Evolutionary conservation across 2,888 invertebrate genomes (phyloP).

Genomic region (Anagyrus pseudococci): DNA sequence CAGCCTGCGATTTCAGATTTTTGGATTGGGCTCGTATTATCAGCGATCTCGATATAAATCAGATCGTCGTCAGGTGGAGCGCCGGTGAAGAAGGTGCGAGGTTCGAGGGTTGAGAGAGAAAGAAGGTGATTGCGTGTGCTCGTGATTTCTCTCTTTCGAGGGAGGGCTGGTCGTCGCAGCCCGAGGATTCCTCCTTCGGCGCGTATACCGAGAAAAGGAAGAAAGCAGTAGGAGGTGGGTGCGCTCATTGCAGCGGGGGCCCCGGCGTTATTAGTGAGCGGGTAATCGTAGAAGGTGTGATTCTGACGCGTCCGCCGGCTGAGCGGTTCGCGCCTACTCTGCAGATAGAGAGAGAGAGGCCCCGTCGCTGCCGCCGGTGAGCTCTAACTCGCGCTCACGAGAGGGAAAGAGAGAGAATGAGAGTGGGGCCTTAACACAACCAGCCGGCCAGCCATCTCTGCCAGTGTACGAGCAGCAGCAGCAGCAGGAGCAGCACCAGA

Average conservation of each 20-base stretch:
- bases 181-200: constrained; percentile 40
- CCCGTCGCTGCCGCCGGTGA: neutral
- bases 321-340: constrained; percentile 44
- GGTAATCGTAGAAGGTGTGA: constrained; percentile 58
- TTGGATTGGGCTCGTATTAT: constrained; percentile 20
- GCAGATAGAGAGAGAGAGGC: constrained; percentile 1
- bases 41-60: constrained; percentile 35
- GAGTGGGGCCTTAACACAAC: no score
- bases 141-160: constrained; percentile 25
- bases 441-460: neutral
- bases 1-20: constrained; percentile 27
- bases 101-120: neutral
- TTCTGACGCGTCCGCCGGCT: constrained; percentile 53
- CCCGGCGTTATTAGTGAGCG: constrained; percentile 55
- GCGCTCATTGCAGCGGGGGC: constrained; percentile 37
- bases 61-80: constrained; percentile 33
- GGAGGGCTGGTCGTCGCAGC: constrained; percentile 5
- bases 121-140: constrained; percentile 8
- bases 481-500: constrained; percentile 1
- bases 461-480: neutral
- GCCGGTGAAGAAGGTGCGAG: constrained; percentile 4
- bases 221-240: constrained; percentile 16
- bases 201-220: constrained; percentile 43
- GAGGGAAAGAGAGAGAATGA: constrained; percentile 36
- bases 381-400: constrained; percentile 43